phyloP scores from a whole-genome alignment of 1,140 invertebrate genomes.

The Eufriesea mexicana region DNA sequence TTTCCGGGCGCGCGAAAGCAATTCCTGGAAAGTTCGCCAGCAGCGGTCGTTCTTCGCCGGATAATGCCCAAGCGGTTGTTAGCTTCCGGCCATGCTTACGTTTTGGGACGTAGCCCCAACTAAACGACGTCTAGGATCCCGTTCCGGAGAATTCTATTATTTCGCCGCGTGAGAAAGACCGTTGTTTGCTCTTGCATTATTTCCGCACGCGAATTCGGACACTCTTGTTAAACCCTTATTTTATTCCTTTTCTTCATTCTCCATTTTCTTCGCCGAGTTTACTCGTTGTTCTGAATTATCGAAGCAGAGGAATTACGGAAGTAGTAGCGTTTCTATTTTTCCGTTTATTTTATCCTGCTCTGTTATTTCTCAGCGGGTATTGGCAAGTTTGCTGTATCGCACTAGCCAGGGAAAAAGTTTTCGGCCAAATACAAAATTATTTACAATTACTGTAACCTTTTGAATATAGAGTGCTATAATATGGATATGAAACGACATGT shows the following conservation, averaged over 20 bases:
- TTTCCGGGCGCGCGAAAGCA: conserved; percentile 12
- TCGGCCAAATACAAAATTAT: too few relatives aligned
- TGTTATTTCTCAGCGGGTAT: too few relatives aligned
- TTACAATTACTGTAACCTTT: too few relatives aligned
- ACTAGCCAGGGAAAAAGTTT: too few relatives aligned
- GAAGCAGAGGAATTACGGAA: too few relatives aligned
- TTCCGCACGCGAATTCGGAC: background rate
- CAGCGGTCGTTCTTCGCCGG: background rate
- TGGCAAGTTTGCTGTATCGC: too few relatives aligned
- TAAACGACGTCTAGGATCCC: background rate
- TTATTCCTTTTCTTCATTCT: background rate
- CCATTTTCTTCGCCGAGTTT: too few relatives aligned
- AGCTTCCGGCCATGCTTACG: conserved; percentile 2
- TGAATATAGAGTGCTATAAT: too few relatives aligned
- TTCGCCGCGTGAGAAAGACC: background rate
- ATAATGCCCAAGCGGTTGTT: conserved; percentile 24
- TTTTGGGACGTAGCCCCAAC: conserved; percentile 12
- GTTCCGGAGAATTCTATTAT: background rate
- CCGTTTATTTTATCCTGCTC: too few relatives aligned
- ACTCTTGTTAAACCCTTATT: background rate
- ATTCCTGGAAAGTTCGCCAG: conserved; percentile 30
- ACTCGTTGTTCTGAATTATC: too few relatives aligned
- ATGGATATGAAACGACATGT: too few relatives aligned
- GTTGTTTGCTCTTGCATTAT: background rate
- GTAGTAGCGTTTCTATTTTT: too few relatives aligned